Percentiles rank a stretch among this genome's conserved stretches.
Evolutionary conservation across 2,888 invertebrate genomes (phyloP).

Genomic region (Cantharis nigra): DNA sequence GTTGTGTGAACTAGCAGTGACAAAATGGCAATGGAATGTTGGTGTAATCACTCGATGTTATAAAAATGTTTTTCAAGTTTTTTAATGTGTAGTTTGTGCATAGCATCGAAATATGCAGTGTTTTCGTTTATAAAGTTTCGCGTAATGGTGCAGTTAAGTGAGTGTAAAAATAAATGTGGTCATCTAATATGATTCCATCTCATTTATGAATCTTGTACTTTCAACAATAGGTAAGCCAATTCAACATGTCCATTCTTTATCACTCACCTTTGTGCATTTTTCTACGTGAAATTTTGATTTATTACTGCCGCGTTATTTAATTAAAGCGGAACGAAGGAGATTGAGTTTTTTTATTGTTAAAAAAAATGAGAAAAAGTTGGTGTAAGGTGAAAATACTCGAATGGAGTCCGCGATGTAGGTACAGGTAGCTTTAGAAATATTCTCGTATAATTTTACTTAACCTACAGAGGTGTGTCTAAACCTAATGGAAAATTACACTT

Average conservation of each 20-base stretch:
- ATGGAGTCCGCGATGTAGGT: slow-evolving; percentile 26
- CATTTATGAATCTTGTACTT: slow-evolving; percentile 54
- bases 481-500: slow-evolving; percentile 25
- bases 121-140: slow-evolving; percentile 36
- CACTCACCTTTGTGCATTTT: slow-evolving; percentile 54
- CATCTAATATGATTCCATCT: slow-evolving; percentile 38
- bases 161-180: slow-evolving; percentile 8
- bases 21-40: slow-evolving; percentile 59
- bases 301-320: slow-evolving; percentile 35
- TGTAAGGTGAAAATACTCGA: slow-evolving; percentile 6
- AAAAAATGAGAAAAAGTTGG: neutral
- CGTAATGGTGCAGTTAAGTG: slow-evolving; percentile 5
- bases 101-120: slow-evolving; percentile 45
- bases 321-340: neutral
- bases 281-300: slow-evolving; percentile 47
- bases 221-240: slow-evolving; percentile 57
- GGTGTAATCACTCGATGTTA: slow-evolving; percentile 27
- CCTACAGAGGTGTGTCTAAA: slow-evolving; percentile 29
- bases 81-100: slow-evolving; percentile 37
- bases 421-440: slow-evolving; percentile 30
- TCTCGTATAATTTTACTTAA: slow-evolving; percentile 27
- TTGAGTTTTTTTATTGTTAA: neutral
- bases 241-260: slow-evolving; percentile 52
- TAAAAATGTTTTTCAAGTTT: slow-evolving; percentile 48
- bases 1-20: slow-evolving; percentile 47